A percentile compares a stretch with the other conserved stretches of the same genome.
Conservation (phyloP, 2,113 vertebrate species). For the Platanista minor region DNA sequence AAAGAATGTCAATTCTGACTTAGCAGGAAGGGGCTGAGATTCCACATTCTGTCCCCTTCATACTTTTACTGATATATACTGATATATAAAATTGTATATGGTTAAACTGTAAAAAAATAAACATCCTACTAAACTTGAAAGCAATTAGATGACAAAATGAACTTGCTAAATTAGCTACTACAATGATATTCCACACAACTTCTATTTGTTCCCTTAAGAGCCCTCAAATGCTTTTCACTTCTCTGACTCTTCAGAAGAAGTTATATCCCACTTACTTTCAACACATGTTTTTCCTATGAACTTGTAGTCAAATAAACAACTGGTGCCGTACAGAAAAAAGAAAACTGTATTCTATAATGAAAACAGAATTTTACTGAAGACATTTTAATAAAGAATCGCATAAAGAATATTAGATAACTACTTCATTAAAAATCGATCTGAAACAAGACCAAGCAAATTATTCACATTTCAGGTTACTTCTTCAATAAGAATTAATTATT, state of each 20-base stretch:
- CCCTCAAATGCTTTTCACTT: background rate
- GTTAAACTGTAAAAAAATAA: background rate
- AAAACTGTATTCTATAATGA: background rate
- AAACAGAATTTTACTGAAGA: background rate
- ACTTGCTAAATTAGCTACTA: background rate
- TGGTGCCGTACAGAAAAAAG: background rate
- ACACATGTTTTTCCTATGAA: background rate
- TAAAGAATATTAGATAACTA: background rate
- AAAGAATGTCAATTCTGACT: background rate
- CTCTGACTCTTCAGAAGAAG: background rate
- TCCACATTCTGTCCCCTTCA: background rate
- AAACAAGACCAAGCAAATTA: slow-evolving; percentile 24
- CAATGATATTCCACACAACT: background rate
- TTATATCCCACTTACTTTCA: background rate
- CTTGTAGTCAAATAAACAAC: background rate
- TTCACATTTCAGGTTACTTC: slow-evolving; percentile 36
- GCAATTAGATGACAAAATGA: background rate
- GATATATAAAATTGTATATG: background rate
- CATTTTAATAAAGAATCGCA: background rate
- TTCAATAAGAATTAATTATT: slow-evolving; percentile 16
- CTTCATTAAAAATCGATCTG: background rate
- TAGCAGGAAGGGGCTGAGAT: background rate
- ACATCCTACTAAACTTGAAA: background rate
- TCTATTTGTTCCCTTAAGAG: background rate
- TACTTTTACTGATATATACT: background rate